Evolutionary conservation across 1,140 invertebrate species (phyloP), one percentile per base, ranked within the genome.

Genomic region (Leptopilina boulardi): DNA sequence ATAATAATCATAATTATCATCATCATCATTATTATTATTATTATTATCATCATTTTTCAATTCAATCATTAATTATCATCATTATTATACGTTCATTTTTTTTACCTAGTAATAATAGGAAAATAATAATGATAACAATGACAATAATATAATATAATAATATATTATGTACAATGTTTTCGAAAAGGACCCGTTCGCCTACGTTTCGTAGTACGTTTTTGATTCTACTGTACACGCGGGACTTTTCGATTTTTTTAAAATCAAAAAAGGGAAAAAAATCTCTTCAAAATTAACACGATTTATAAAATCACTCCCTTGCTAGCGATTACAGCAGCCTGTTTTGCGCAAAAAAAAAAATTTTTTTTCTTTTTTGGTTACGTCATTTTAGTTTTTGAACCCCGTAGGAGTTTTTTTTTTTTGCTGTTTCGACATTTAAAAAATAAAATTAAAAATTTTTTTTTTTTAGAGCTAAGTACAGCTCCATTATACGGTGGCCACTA

Each of bases 31-130:
- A 51, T 70, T n/a, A 26, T 34, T 30, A 15, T 66, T 8, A 34
- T 66, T 66, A 23, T 66, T 38, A 71, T 71, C 30, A 34, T 34
- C 30, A 34, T 34, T 34, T 38, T 38, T 38, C 34, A 38, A 38
- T 8, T 38, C 34, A 86, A 89, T 89, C 85, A 89, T 89, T 83
- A 30, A 86, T 87, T 83, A 88, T 87, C 84, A 87, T 87, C 83
- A 86, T 85, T 71, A 75, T 89, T 87, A 86, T 88, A 82, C 34
- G 34, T 38, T 8, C 34, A n/a, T n/a, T n/a, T n/a, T n/a, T 38
- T 38, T 38, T 9, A 38, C 34, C 4, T 38, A 2, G 6, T 3
- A 6, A 8, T 38, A 38, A 38, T 41, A 71, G 9, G n/a, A 41
- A 19, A 41, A 85, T 88, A 87, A 76, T 86, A 66, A 66, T 66